phyloP scores from a whole-genome alignment of 2,797 vertebrate genomes.

The Premnoplex brunnescens region DNA sequence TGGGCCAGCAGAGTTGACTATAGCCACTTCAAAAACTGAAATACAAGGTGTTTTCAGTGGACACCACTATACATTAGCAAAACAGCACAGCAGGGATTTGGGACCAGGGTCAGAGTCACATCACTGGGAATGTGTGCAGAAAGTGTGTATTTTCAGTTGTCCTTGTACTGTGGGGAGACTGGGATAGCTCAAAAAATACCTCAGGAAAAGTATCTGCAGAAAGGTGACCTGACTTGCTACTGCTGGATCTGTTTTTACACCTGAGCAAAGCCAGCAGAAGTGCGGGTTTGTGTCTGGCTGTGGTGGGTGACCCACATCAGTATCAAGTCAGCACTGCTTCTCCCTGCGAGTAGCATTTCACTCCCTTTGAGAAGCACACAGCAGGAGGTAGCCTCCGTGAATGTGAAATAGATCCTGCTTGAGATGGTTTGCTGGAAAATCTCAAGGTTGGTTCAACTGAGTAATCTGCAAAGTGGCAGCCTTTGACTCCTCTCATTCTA shows the following conservation, averaged over 20 bases:
- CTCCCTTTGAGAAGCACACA: not conserved
- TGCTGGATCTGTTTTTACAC: not conserved
- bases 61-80: not conserved
- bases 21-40: not conserved
- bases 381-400: not conserved
- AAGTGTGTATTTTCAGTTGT: not conserved
- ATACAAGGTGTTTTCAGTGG: not conserved
- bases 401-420: not conserved
- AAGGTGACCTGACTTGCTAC: not conserved
- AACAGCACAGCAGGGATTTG: not conserved
- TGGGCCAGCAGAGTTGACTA: not conserved
- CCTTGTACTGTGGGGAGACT: not conserved
- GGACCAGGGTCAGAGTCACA: not conserved
- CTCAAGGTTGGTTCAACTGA: not conserved
- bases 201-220: not conserved
- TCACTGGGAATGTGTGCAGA: not conserved
- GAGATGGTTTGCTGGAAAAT: not conserved
- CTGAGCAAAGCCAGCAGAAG: not conserved
- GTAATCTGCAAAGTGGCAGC: not conserved
- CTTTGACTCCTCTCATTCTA: not conserved
- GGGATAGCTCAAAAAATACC: not conserved
- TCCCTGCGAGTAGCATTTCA: not conserved
- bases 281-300: not conserved
- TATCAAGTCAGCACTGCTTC: not conserved
- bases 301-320: not conserved